Evolutionary conservation across 2,797 vertebrate genomes (phyloP).

Genomic region (Streptopelia turtur): DNA sequence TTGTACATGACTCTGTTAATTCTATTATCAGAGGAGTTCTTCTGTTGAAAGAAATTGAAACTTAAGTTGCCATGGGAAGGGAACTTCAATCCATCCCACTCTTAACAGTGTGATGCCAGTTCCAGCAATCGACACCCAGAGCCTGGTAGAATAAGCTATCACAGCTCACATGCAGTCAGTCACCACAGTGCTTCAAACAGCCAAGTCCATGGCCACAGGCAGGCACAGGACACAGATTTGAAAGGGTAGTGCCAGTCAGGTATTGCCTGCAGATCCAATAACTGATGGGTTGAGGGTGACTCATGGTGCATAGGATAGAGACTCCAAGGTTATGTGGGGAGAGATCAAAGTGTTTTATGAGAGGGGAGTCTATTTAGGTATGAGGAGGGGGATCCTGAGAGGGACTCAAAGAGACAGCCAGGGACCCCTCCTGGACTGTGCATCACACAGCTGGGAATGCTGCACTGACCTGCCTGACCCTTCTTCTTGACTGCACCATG

Average conservation of each 20-base stretch:
- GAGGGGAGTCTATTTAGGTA: neutral
- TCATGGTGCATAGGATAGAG: neutral
- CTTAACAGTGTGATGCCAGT: too few species aligned
- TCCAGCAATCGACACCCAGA: too few species aligned
- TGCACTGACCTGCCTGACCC: neutral
- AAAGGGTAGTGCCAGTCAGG: neutral
- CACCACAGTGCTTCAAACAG: neutral
- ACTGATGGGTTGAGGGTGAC: neutral
- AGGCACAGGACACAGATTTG: neutral
- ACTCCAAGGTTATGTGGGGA: neutral
- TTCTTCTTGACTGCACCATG: neutral
- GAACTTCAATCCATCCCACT: too few species aligned
- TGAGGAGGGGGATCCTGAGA: neutral
- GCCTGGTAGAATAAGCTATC: neutral
- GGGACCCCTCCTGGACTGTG: neutral
- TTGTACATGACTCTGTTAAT: neutral
- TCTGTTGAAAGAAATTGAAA: neutral
- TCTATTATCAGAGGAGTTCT: neutral
- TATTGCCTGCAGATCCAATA: neutral
- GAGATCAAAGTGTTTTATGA: neutral
- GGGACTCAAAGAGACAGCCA: neutral
- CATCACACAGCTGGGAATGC: rapidly evolving
- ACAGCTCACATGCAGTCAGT: neutral
- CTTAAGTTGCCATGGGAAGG: too few species aligned
- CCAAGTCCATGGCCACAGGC: too few species aligned